Percentiles rank a stretch among this genome's conserved stretches.
Conservation (phyloP, 2,797 vertebrate genomes). For the Brachyrhaphis roseni region DNA sequence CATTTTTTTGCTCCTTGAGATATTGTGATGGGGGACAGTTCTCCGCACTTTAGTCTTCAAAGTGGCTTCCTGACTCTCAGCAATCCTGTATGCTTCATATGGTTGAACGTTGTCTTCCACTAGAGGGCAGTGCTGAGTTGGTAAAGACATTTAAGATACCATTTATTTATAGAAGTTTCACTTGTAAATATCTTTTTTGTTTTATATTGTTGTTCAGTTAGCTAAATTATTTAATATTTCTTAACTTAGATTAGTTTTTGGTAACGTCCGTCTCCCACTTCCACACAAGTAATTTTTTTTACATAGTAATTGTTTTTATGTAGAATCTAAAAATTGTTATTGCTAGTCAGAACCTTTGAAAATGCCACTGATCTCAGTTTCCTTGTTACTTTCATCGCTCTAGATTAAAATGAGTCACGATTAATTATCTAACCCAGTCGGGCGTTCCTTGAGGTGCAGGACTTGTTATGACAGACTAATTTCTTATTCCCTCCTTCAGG, state of each 20-base stretch:
- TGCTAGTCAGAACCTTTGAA: not conserved
- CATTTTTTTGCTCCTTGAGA: not conserved
- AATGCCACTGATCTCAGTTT: not conserved
- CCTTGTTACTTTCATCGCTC: not conserved
- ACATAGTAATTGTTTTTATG: too few species aligned
- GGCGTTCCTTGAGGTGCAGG: not conserved
- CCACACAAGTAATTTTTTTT: too few species aligned
- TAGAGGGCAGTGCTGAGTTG: not conserved
- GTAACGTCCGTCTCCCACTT: not conserved
- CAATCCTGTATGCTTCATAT: not conserved
- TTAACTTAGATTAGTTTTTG: not conserved
- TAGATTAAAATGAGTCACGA: not conserved
- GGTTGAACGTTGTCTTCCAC: not conserved
- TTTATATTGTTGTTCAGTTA: not conserved
- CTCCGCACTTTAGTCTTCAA: not conserved
- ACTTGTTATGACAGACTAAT: not conserved
- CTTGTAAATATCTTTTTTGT: not conserved
- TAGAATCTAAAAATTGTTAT: not conserved
- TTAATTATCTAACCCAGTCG: not conserved
- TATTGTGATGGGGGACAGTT: not conserved
- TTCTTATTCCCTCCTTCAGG: slow-evolving; percentile 73
- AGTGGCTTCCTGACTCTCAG: not conserved
- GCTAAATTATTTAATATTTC: not conserved
- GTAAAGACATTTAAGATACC: not conserved
- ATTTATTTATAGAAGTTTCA: not conserved